A percentile compares a stretch with the other conserved stretches of the same genome.
phyloP scores from a whole-genome alignment of 1,140 invertebrate species.

The Caenorhabditis elegans region WBcel235 BX284604.4:1963501-1964000 shows the following conservation, averaged over 20 bases:
- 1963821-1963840: too few relatives aligned
- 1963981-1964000: too few relatives aligned
- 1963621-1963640: too few relatives aligned
- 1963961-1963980: too few relatives aligned
- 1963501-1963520: too few relatives aligned
- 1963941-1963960: neutral
- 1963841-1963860: too few relatives aligned
- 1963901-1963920: neutral
- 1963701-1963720: neutral
- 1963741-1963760: slow-evolving; percentile 39
- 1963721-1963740: neutral
- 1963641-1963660: neutral
- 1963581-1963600: too few relatives aligned
- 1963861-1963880: too few relatives aligned
- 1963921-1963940: neutral
- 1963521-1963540: too few relatives aligned
- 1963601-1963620: too few relatives aligned
- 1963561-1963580: too few relatives aligned
- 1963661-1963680: neutral
- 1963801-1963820: neutral
- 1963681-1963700: neutral
- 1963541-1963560: too few relatives aligned
- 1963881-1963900: neutral
- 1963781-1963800: neutral
- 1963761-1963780: slow-evolving; percentile 24